A percentile compares a stretch with the other conserved stretches of the same genome.
Conservation (phyloP, 2,888 invertebrate genomes). For the Druceiella hillmani region DNA sequence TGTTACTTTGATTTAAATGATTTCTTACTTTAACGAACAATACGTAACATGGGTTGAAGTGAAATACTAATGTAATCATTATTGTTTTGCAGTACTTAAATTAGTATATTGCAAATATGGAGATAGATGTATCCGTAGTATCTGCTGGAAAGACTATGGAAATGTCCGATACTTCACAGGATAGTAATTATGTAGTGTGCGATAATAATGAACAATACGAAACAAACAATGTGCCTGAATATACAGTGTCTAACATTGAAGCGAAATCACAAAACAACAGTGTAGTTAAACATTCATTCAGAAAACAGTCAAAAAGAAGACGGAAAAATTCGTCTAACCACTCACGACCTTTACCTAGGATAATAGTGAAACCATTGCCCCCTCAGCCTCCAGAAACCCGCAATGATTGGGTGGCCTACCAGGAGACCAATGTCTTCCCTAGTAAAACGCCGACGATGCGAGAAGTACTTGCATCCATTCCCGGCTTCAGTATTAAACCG, state of each 20-base stretch:
- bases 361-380: slow-evolving; percentile 77
- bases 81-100: not conserved
- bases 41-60: slow-evolving; percentile 5
- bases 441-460: slow-evolving; percentile 73
- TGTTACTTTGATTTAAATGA: too few relatives aligned
- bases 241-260: too few relatives aligned
- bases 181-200: slow-evolving; percentile 38
- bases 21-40: too few relatives aligned
- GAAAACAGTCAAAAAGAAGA: slow-evolving; percentile 64
- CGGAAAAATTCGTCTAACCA: slow-evolving; percentile 72
- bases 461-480: slow-evolving; percentile 82
- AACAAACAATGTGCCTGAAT: slow-evolving; percentile 41
- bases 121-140: slow-evolving; percentile 37
- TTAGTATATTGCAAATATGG: slow-evolving; percentile 29
- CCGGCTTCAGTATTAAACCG: slow-evolving; percentile 81
- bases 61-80: not conserved
- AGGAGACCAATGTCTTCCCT: slow-evolving; percentile 32
- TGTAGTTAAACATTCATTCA: slow-evolving; percentile 70
- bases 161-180: slow-evolving; percentile 39
- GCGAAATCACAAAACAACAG: slow-evolving; percentile 64
- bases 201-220: slow-evolving; percentile 43
- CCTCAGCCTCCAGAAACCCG: slow-evolving; percentile 54
- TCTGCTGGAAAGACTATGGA: slow-evolving; percentile 36
- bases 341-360: slow-evolving; percentile 63
- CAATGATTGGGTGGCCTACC: slow-evolving; percentile 42